A percentile compares a stretch with the other conserved stretches of the same genome.
These are phyloP conservation scores for Otolemur crassicaudatus DNA, from an alignment of 2,797 vertebrate species.

Conservation along the genomic window DNA sequence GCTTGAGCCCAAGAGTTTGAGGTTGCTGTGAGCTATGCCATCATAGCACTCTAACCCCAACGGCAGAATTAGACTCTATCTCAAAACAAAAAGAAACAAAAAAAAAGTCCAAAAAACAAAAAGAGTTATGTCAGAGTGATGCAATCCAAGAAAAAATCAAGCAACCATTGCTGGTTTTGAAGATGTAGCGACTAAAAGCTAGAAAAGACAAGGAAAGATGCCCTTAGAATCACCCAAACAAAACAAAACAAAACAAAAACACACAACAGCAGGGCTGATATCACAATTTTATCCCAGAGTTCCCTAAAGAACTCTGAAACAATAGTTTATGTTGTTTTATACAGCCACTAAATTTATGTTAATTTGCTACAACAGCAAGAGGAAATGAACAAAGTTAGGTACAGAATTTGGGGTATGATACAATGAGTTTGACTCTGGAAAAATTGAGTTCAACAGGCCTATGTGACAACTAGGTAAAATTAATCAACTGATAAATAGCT, in stretches of 20 bases:
- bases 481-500: background rate
- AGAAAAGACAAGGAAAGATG: background rate
- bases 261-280: background rate
- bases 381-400: slow-evolving; percentile 2
- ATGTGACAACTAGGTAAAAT: background rate
- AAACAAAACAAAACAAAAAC: background rate
- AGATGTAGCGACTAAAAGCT: background rate
- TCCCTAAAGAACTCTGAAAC: background rate
- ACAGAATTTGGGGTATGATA: slow-evolving; percentile 1
- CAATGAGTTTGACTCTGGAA: background rate
- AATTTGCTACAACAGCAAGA: background rate
- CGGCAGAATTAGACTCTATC: too few relatives aligned
- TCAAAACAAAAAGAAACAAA: too few relatives aligned
- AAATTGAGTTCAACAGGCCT: background rate
- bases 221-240: background rate
- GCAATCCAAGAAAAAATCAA: background rate
- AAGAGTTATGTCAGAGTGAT: background rate
- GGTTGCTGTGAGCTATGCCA: too few relatives aligned
- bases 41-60: too few relatives aligned
- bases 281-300: background rate
- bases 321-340: slow-evolving; percentile 12
- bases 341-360: background rate
- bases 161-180: background rate
- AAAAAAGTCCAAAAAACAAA: background rate
- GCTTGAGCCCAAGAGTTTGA: too few relatives aligned